A percentile compares a stretch with the other conserved stretches of the same genome.
phyloP scores from a whole-genome alignment of 2,113 vertebrate species.

The Strix aluco region DNA sequence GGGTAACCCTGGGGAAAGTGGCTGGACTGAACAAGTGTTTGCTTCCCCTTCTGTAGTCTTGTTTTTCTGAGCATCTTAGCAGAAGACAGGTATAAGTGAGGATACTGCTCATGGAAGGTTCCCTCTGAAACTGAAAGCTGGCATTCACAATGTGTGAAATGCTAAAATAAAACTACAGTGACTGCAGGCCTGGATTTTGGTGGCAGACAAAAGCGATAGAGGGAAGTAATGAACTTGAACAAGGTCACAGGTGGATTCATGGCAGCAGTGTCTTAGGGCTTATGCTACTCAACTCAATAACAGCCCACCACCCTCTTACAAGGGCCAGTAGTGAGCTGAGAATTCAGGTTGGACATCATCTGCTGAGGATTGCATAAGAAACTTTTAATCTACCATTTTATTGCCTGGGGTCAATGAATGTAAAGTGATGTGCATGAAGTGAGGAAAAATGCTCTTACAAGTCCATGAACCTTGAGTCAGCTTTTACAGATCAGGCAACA shows the following conservation, averaged over 20 bases:
- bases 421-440: background rate
- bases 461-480: background rate
- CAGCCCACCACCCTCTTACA: background rate
- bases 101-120: background rate
- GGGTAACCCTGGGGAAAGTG: background rate
- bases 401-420: background rate
- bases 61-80: background rate
- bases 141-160: background rate
- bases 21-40: background rate
- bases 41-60: background rate
- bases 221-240: background rate
- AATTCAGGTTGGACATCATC: background rate
- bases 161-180: background rate
- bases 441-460: background rate
- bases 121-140: background rate
- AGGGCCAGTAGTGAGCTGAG: background rate
- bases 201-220: background rate
- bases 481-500: background rate
- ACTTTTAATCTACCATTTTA: background rate
- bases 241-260: background rate
- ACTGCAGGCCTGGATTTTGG: background rate
- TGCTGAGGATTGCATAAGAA: background rate
- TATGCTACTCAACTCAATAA: background rate
- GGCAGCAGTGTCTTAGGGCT: accelerated
- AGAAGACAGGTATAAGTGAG: background rate